These are phyloP conservation scores for Prunella strophiata DNA, from an alignment of 2,797 vertebrate species.

Conservation along the genomic window DNA sequence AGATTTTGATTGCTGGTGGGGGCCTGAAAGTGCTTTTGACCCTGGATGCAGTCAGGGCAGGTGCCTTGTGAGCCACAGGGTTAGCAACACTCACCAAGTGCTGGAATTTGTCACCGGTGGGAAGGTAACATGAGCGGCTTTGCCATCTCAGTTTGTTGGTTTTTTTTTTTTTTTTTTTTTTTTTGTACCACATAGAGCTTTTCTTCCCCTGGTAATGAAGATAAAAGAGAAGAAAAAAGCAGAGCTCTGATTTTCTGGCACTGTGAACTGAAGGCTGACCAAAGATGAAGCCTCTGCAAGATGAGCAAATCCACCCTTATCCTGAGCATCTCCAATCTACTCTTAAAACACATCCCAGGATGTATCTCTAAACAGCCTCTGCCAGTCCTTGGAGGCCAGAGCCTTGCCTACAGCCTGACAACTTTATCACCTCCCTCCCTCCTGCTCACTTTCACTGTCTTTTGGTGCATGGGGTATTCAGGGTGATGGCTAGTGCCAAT, in stretches of 20 bases:
- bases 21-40: not conserved
- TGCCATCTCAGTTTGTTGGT: not conserved
- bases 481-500: not conserved
- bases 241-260: not conserved
- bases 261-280: not conserved
- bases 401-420: conserved; percentile 27
- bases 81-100: not conserved
- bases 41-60: not conserved
- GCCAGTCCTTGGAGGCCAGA: not conserved
- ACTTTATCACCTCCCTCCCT: conserved; percentile 49
- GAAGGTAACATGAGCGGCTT: not conserved
- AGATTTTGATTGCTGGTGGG: not conserved
- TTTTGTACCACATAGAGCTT: not conserved
- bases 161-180: not conserved
- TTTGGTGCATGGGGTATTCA: conserved; percentile 44
- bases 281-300: not conserved
- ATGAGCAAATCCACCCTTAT: not conserved
- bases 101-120: not conserved
- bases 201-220: not conserved
- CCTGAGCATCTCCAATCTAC: not conserved
- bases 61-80: not conserved
- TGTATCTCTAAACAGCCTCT: not conserved
- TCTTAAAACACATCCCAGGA: not conserved
- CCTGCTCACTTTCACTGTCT: conserved; percentile 1
- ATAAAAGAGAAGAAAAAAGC: not conserved